phyloP scores from a whole-genome alignment of 2,797 vertebrate species.

The Hirundo rustica region DNA sequence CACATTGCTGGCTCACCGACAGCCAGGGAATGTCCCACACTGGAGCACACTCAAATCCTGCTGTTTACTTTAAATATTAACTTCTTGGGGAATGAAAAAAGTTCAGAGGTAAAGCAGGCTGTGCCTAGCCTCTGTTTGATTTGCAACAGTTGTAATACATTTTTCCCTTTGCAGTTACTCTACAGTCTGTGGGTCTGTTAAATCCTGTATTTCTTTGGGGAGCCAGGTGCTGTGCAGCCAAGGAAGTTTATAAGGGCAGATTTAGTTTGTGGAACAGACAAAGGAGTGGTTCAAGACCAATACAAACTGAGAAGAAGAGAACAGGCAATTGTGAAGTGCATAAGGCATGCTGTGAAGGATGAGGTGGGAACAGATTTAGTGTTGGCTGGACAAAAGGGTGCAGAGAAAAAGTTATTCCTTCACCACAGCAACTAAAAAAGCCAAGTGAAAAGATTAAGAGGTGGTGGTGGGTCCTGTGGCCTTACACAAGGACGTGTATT shows the following conservation, averaged over 20 bases:
- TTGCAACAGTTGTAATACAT: neutral
- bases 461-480: neutral
- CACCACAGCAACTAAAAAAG: neutral
- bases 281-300: neutral
- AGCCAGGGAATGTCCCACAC: neutral
- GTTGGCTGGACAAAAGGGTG: neutral
- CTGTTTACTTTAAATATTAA: neutral
- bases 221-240: neutral
- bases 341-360: neutral
- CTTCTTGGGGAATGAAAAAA: neutral
- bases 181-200: neutral
- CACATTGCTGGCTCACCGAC: accelerated
- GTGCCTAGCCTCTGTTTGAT: neutral
- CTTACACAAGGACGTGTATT: neutral
- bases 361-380: neutral
- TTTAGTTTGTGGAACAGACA: neutral
- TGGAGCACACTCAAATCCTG: neutral
- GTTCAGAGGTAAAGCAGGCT: neutral
- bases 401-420: neutral
- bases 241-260: neutral
- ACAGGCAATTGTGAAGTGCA: neutral
- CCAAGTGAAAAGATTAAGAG: neutral
- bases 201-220: neutral
- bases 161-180: neutral
- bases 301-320: neutral